Percentiles rank a stretch among this genome's conserved stretches.
These are phyloP conservation scores for Labroides dimidiatus DNA, from an alignment of 2,797 vertebrate genomes.

Conservation along the genomic window DNA sequence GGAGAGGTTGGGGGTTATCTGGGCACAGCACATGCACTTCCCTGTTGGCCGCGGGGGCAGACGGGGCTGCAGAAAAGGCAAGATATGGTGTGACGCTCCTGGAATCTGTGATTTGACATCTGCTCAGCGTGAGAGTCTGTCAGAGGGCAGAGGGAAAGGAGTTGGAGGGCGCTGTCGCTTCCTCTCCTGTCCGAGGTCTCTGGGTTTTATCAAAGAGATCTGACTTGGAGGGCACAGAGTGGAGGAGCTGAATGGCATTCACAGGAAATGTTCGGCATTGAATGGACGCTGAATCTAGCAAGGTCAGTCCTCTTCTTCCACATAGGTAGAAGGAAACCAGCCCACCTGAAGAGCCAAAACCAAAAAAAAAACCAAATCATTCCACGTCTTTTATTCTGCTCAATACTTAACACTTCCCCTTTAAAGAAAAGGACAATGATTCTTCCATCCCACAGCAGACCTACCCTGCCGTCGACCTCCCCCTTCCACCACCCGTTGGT, in stretches of 20 bases:
- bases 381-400: no score
- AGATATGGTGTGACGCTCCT: conserved; percentile 46
- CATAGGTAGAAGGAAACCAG: conserved; percentile 96
- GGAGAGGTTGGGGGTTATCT: conserved; percentile 37
- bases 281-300: conserved; percentile 2
- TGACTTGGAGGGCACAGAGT: conserved; percentile 37
- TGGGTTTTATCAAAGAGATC: conserved; percentile 56
- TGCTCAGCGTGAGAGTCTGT: conserved; percentile 53
- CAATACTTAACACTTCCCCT: no score
- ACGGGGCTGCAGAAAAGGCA: conserved; percentile 41
- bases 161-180: conserved; percentile 43
- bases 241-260: conserved; percentile 29
- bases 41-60: conserved; percentile 48
- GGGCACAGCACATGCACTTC: conserved; percentile 54
- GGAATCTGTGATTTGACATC: conserved; percentile 68
- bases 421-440: no score
- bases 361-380: no score
- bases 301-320: conserved; percentile 91
- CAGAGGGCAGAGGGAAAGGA: conserved; percentile 52
- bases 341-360: conserved; percentile 83
- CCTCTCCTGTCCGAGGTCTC: conserved; percentile 40
- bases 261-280: conserved; percentile 24
- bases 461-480: conserved; percentile 91
- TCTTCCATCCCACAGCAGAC: conserved; percentile 7
- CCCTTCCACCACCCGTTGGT: conserved; percentile 98